Base-by-base conservation (phyloP, 30 jellyfish, hydroid and myxozoan species). In the Aurelia sp. region DNA sequence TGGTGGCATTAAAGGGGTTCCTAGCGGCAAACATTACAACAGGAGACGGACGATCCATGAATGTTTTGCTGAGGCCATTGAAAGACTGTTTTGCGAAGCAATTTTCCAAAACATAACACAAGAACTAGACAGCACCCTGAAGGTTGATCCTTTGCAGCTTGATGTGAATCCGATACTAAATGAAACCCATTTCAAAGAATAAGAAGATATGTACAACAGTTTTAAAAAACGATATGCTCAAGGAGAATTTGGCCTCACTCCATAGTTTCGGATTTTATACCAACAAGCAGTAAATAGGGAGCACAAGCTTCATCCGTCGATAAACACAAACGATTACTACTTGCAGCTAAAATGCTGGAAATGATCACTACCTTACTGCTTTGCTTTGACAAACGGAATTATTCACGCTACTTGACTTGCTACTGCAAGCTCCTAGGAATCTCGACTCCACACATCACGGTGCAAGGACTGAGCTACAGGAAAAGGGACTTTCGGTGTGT, bases 21-120 rank as follows among this genome's bases (percentile, higher is more conserved):
- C 35, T 13, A 44, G 20, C 16, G 90, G 90, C n/a, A 52, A 62
- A 13, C 90, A 80, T 41, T 64, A 80, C 90, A 80, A 80, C 73
- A 62, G 89, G 65, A 40, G 78, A 12, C 71, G 92, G 92, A 30
- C 55, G 62, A 41, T 82, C 35, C 92, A 82, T 51, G 86, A 74
- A 50, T n/a, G 51, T 19, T 74, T 74, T 74, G 75, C 86, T 3
- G 86, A 74, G 75, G 86, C 86, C 15, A 41, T 59, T 3, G 13
- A 17, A n/a, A 59, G 68, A 59, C 33, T 59, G 22, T 59, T 59
- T 12, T 59, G 68, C 33, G 68, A 59, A 59, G 68, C 68, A 59
- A 8, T 17, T 21, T 4, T 10, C 22, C 68, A n/a, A 12, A 59
- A 59, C 68, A 21, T 59, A 17, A 11, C 68, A 17, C 23, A 59